Evolutionary conservation across 1,140 invertebrate species (phyloP), one percentile per base, ranked within the genome.

Genomic region (Myzus persicae): DNA sequence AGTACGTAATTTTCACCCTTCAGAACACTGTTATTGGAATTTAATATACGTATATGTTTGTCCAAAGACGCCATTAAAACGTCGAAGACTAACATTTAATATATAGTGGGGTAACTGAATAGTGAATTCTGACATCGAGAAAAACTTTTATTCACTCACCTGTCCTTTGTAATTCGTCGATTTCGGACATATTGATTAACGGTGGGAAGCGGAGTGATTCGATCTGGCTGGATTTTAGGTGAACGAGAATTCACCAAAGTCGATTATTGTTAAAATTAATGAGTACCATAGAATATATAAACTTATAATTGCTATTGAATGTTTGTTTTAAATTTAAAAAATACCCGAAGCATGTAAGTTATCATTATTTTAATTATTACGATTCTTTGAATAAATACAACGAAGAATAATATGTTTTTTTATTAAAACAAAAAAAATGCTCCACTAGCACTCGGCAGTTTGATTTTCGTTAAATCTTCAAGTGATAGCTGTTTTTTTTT

Each of bases 21-120:
- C 42, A 11, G 85, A 46, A 59, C 24, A 14, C 1, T 59, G 31
- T 42, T 90, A 31, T 89, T 90, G 38, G 88, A 38, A 54, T 40
- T 26, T 18, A 90, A 18, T n/a, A 90, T 42, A n/a, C n/a, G n/a
- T 88, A 90, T n/a, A 59, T 90, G 88, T 31, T 90, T 90, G 31
- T 42, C 38, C 24, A 42, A n/a, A 40, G 42, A 59, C 11, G 11
- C 38, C 26, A 59, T 90, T 90, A 59, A 51, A 42, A 31, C 26
- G 24, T 59, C 38, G 9, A 87, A 24, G 24, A 24, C 8, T 26
- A 7, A 36, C 36, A 40, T 20, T 54, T 11, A 24, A 20, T 48
- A 6, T 84, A 51, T 22, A 22, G 48, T 26, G 38, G 31, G 6
- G 7, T 51, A 38, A 24, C 51, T 26, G 22, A 18, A n/a, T 3